Evolutionary conservation across 2,113 vertebrate species (phyloP).

Genomic region (Larimichthys crocea): DNA sequence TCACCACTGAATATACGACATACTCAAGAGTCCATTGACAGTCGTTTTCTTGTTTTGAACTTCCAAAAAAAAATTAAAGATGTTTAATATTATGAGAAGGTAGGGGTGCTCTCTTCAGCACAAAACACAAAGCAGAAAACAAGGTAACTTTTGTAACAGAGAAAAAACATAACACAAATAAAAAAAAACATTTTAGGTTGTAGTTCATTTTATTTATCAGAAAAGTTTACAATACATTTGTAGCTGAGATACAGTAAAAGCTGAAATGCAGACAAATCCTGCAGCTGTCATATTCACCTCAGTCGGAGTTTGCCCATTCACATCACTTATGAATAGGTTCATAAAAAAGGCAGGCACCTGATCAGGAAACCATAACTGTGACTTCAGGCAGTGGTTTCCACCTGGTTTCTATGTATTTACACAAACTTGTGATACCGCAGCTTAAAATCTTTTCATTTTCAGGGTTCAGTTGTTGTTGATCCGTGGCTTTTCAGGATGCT

Average conservation of each 20-base stretch:
- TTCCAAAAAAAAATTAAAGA: too few relatives aligned
- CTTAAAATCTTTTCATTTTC: neutral
- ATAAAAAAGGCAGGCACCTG: neutral
- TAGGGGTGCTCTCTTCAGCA: too few relatives aligned
- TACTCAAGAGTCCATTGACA: too few relatives aligned
- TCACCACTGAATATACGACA: too few relatives aligned
- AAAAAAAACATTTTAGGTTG: neutral
- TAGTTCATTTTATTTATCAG: slow-evolving; percentile 9
- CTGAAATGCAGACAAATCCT: slow-evolving; percentile 18
- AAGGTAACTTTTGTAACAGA: too few relatives aligned
- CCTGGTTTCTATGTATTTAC: neutral
- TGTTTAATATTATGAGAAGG: too few relatives aligned
- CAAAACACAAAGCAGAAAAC: too few relatives aligned
- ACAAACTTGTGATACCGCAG: neutral
- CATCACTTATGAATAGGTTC: neutral
- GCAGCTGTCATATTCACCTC: neutral
- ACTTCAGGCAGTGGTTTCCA: neutral
- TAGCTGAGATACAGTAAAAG: slow-evolving; percentile 9
- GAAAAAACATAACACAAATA: too few relatives aligned
- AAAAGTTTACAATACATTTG: slow-evolving; percentile 16
- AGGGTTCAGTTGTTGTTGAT: slow-evolving; percentile 56
- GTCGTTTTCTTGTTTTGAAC: too few relatives aligned
- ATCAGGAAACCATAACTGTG: neutral
- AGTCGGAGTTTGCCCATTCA: neutral
- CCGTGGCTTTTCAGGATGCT: slow-evolving; percentile 45